Base-by-base conservation (phyloP, 2,113 vertebrate species). In the Carollia perspicillata region DNA sequence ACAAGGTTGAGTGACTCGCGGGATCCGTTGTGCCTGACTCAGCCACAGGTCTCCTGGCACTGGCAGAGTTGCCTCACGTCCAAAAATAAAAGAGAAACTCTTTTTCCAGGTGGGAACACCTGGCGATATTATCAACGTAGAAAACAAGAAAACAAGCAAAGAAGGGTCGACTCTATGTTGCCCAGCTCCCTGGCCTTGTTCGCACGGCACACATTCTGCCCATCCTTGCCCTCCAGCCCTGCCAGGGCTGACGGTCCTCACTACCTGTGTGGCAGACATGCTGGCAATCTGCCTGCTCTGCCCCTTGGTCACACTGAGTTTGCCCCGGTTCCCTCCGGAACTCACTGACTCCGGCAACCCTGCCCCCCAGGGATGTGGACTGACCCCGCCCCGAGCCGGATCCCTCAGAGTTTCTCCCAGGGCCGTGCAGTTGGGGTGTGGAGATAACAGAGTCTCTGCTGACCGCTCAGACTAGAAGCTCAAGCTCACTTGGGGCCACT, bases 361-460 rank as follows among this genome's bases (percentile, higher is more conserved):
- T 23, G 22, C 3, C 30, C 78, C 18, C n/a, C 22, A 0, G 58
- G 22, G 14, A 42, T 5, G 55, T 0, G 11, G 49, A 1, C 2
- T 33, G n/a, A 58, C 12, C 5, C 42, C 44, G 74, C 42, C 6
- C 37, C 6, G 33, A 35, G 22, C 16, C 40, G 30, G 23, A 71
- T 9, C 10, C 7, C 30, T 77, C 14, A 6, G 10, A 2, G 5
- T 53, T 6, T 65, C 77, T 68, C 26, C 20, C 37, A 63, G 47
- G 33, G 10, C 40, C 35, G 9, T 77, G 26, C n/a, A 28, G 60
- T 71, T 44, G 75, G n/a, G 28, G 33, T 55, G 5, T 8, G 74
- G 10, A 88, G 42, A 66, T 23, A 58, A 2, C 8, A 28, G 60
- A 72, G 22, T 72, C 66, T 89, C 81, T 23, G 42, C 74, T 55